Evolutionary conservation across 2,797 vertebrate genomes (phyloP), one percentile per base, ranked within the genome.

Genomic region (Lindbergichthys nudifrons): DNA sequence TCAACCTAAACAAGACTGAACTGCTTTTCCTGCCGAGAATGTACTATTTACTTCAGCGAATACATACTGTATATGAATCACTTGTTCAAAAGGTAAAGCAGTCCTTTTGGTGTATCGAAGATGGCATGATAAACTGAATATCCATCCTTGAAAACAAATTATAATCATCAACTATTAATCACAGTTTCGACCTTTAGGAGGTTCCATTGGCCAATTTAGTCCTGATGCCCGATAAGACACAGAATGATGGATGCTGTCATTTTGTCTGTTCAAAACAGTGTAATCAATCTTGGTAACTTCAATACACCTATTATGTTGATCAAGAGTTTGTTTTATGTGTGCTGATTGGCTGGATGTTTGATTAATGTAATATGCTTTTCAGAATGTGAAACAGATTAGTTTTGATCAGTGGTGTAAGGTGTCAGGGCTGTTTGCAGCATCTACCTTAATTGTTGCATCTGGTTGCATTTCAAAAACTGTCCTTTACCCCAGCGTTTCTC

Each of bases 341-440:
- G 46, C 12, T 71, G 71, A 87, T 82, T 65, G 72, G 32, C 69
- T 77, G 45, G 9, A 56, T 59, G 52, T 50, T 54, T 87, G 82
- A 88, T 85, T 75, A 68, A 88, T 87, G 54, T 62, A 57, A 81
- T 65, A 57, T 64, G 70, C 76, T 71, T 65, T 58, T 56, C 75
- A 68, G 73, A 82, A 73, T 80, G 71, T 43, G 69, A 66, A 60
- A 73, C 39, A 66, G 39, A 83, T 84, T 60, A 73, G 48, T 83
- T 87, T 59, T 76, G 65, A 83, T 81, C 39, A 70, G 32, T 23
- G 67, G 50, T 52, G 36, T 58, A 42, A 70, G 62, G 68, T 74
- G 79, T 86, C 82, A 68, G 60, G 61, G 58, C 57, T 77, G 61
- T 77, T 79, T 66, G 64, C 59, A 11, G 57, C 16, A 2, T 83